Evolutionary conservation across 2,888 invertebrate species (phyloP).

Genomic region (Darwinula stevensoni): DNA sequence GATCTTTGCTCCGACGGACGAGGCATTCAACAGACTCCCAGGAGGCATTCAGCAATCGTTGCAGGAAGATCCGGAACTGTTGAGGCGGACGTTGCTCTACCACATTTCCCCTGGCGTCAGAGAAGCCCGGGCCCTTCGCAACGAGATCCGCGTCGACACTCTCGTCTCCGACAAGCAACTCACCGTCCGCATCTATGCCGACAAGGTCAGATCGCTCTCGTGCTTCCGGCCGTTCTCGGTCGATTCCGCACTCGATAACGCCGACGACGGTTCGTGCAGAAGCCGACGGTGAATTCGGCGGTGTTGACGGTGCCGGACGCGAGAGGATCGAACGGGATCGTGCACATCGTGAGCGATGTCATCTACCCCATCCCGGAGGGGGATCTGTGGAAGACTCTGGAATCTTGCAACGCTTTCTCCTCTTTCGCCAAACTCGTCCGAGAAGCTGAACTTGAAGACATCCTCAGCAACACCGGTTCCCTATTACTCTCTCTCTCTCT

Average conservation of each 20-base stretch:
- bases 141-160: neutral
- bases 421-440: neutral
- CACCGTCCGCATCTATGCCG: neutral
- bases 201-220: too few species aligned
- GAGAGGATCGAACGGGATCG: neutral
- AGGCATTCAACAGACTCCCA: neutral
- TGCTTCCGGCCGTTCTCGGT: neutral
- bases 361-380: neutral
- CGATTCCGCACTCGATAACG: too few species aligned
- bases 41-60: neutral
- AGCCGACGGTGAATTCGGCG: neutral
- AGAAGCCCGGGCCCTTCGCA: neutral
- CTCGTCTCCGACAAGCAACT: neutral
- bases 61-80: neutral
- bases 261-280: neutral
- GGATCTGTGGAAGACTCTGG: neutral
- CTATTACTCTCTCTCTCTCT: too few species aligned
- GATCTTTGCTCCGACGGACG: neutral
- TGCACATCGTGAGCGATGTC: slow-evolving; percentile 1
- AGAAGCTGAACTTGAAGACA: neutral
- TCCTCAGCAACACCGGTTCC: neutral
- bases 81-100: neutral
- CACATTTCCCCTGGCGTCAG: neutral
- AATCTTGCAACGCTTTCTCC: neutral
- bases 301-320: slow-evolving; percentile 1